Evolutionary conservation across 2,888 invertebrate species (phyloP), one percentile per base, ranked within the genome.

Genomic region (Chrysotoxum bicinctum): DNA sequence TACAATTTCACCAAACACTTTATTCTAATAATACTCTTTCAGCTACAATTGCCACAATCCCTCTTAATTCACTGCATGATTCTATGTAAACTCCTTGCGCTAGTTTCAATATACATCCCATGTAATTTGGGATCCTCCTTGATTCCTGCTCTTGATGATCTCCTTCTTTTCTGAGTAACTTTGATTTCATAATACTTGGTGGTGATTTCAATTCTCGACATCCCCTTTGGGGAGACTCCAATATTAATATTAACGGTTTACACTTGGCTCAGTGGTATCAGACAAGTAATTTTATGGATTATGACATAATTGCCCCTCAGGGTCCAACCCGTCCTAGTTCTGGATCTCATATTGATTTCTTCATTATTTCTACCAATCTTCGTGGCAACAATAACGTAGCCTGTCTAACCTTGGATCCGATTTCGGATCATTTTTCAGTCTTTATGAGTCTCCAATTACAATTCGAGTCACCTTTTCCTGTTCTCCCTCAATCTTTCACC

Each of bases 181-280:
- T 40, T n/a, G n/a, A n/a, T 2, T n/a, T n/a, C 14, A 7, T 40
- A 7, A 45, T 64, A 0, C 1, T 30, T 10, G 64, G 64, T 4
- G 64, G 64, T 9, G 45, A 64, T 16, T 64, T 64, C 19, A 64
- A 64, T 6, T 43, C 48, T 6, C 14, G 45, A 2, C 43, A 62
- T n/a, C n/a, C n/a, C 16, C 43, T 64, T 1, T 64, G 64, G 64
- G 64, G 64, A 5, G 64, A 64, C 43, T n/a, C n/a, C 0, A 48
- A 16, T 19, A 26, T 8, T 12, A 64, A 64, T 21, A 4, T 16
- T 1, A 43, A 64, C 12, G 64, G 64, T 3, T 26, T 2, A 6
- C 30, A 64, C 12, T 45, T 64, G 1, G 48, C 45, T 2, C 16
- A 26, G 2, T 64, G 64, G 48, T 64, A 23, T 7, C 14, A 2